phyloP scores from a whole-genome alignment of 35 echinoderm and acorn worm species.

The Chiridota heheva region DNA sequence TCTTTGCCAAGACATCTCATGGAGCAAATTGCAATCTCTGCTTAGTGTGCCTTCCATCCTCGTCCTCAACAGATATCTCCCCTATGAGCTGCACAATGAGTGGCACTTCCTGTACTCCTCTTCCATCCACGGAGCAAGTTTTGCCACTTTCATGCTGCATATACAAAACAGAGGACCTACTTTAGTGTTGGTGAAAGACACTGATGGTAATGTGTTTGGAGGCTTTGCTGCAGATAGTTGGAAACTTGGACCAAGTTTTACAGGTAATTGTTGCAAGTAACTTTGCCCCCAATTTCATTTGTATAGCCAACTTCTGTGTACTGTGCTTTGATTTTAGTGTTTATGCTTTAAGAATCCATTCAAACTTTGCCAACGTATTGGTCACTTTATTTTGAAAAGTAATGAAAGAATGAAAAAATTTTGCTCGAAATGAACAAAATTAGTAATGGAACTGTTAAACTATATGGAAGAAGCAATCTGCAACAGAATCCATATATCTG shows the following conservation, averaged over 20 bases:
- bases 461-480: too few species aligned
- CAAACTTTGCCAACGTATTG: too few species aligned
- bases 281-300: not conserved
- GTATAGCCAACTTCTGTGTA: not conserved
- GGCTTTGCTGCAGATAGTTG: slow-evolving; percentile 84
- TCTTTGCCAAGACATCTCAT: slow-evolving; percentile 48
- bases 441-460: too few species aligned
- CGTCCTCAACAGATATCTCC: slow-evolving; percentile 75
- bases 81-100: slow-evolving; percentile 54
- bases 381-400: too few species aligned
- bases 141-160: slow-evolving; percentile 72
- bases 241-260: slow-evolving; percentile 69
- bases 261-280: slow-evolving; percentile 25
- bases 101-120: slow-evolving; percentile 80
- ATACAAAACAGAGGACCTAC: slow-evolving; percentile 71
- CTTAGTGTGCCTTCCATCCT: slow-evolving; percentile 79
- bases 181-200: slow-evolving; percentile 72
- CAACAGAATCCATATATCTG: too few species aligned
- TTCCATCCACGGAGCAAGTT: slow-evolving; percentile 79
- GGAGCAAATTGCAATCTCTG: slow-evolving; percentile 54
- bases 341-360: too few species aligned
- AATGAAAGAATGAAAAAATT: too few species aligned
- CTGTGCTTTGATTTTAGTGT: too few species aligned
- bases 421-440: too few species aligned
- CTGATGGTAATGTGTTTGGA: slow-evolving; percentile 80